Evolutionary conservation across 2,888 invertebrate genomes (phyloP).

Genomic region (Unio delphinus): DNA sequence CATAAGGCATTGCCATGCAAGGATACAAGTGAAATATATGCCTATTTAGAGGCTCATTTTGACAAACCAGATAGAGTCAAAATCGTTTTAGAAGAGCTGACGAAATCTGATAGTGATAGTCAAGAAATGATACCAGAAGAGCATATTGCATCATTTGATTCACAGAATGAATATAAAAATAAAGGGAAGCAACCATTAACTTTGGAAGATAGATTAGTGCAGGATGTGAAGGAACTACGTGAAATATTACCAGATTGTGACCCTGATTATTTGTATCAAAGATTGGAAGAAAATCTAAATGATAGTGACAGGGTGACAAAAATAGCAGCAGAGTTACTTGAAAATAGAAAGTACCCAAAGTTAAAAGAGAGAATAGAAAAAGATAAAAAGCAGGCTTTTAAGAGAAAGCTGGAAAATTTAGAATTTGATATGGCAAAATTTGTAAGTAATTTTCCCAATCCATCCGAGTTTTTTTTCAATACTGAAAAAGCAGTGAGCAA

Average conservation of each 20-base stretch:
- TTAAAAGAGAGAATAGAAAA: constrained; percentile 48
- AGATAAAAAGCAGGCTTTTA: constrained; percentile 35
- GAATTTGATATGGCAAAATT: constrained; percentile 54
- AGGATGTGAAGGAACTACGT: constrained; percentile 52
- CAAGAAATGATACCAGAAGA: constrained; percentile 23
- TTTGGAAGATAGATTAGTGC: constrained; percentile 32
- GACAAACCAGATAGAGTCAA: constrained; percentile 56
- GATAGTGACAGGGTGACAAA: constrained; percentile 47
- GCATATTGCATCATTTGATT: constrained; percentile 9
- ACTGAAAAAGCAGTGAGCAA: constrained; percentile 44
- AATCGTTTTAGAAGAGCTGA: constrained; percentile 58
- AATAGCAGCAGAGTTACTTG: constrained; percentile 56
- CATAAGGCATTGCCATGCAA: constrained; percentile 58
- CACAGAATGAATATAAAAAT: constrained; percentile 11
- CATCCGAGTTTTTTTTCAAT: constrained; percentile 53
- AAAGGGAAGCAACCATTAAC: constrained; percentile 31
- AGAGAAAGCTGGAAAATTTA: constrained; percentile 40
- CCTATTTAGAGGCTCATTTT: constrained; percentile 62
- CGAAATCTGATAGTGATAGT: constrained; percentile 26
- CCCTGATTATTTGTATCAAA: constrained; percentile 60
- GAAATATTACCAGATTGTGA: constrained; percentile 66
- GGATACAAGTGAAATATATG: constrained; percentile 65
- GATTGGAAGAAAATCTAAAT: constrained; percentile 39
- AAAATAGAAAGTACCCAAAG: constrained; percentile 56
- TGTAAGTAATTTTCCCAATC: constrained; percentile 61